Percentiles rank a stretch among this genome's conserved stretches.
These are phyloP conservation scores for Philypnodon macrostomus DNA, from an alignment of 2,797 vertebrate species.

Conservation along the genomic window DNA sequence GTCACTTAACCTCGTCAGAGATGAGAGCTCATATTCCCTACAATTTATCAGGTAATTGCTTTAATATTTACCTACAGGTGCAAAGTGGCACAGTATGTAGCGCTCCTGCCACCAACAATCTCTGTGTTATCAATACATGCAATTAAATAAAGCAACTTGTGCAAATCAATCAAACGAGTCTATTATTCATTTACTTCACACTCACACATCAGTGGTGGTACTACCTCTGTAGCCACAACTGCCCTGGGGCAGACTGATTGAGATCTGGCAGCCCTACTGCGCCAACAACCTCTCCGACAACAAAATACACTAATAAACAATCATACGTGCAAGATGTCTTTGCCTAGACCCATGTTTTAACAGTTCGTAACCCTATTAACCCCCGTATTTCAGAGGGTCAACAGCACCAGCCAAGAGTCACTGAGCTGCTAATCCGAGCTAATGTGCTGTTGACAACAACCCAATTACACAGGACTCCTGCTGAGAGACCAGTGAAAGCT, in stretches of 20 bases:
- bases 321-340: no score
- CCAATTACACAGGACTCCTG: constrained; percentile 73
- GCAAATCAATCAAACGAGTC: no score
- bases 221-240: no score
- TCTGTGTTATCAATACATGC: no score
- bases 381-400: constrained; percentile 50
- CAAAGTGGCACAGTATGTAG: not conserved
- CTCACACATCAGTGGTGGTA: no score
- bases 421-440: constrained; percentile 70
- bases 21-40: constrained; percentile 13
- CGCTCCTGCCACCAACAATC: no score
- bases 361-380: constrained; percentile 39
- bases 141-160: no score
- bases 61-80: not conserved
- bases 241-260: no score
- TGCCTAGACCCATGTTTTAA: constrained; percentile 12
- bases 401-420: constrained; percentile 56
- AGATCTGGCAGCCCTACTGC: no score
- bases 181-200: no score
- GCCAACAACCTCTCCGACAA: no score
- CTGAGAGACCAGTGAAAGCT: constrained; percentile 41
- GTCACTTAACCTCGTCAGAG: constrained; percentile 7
- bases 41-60: constrained; percentile 16
- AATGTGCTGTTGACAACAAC: constrained; percentile 79
- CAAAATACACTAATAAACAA: no score